These are phyloP conservation scores for Drosophila kanekoi DNA, from an alignment of 2,888 invertebrate genomes.

Conservation along the genomic window DNA sequence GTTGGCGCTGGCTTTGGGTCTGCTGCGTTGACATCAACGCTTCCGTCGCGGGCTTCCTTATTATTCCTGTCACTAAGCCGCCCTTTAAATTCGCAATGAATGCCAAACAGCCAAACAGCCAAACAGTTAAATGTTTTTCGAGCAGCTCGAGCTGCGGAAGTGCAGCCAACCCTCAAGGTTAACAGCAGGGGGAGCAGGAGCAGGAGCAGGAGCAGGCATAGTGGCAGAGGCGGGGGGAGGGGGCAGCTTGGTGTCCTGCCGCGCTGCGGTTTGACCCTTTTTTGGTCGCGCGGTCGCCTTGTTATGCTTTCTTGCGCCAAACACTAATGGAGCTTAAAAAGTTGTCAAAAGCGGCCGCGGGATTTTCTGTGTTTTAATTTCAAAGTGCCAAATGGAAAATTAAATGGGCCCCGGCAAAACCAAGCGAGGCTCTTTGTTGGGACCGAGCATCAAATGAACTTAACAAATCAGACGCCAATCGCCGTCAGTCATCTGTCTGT, in stretches of 20 bases:
- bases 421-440: background rate
- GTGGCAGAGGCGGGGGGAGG: background rate
- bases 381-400: slow-evolving; percentile 73
- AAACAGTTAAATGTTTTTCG: slow-evolving; percentile 74
- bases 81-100: slow-evolving; percentile 80
- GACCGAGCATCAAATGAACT: slow-evolving; percentile 64
- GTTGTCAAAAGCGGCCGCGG: slow-evolving; percentile 75
- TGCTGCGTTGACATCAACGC: slow-evolving; percentile 72
- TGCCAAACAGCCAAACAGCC: slow-evolving; percentile 79
- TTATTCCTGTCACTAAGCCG: slow-evolving; percentile 79
- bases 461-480: slow-evolving; percentile 73
- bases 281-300: slow-evolving; percentile 42
- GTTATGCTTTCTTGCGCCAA: slow-evolving; percentile 71
- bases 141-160: slow-evolving; percentile 51
- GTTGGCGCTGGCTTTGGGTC: slow-evolving; percentile 12
- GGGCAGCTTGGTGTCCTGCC: slow-evolving; percentile 58
- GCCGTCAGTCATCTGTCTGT: slow-evolving; percentile 56
- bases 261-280: slow-evolving; percentile 75
- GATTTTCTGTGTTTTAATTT: slow-evolving; percentile 72
- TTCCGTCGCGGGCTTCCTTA: slow-evolving; percentile 77
- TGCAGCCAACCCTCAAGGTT: slow-evolving; percentile 51
- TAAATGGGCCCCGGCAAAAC: slow-evolving; percentile 44
- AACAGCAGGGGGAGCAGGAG: background rate
- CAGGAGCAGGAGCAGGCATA: background rate
- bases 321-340: slow-evolving; percentile 79